These are phyloP conservation scores for Sebastolobus alascanus DNA, from an alignment of 2,797 vertebrate species.

Conservation along the genomic window DNA sequence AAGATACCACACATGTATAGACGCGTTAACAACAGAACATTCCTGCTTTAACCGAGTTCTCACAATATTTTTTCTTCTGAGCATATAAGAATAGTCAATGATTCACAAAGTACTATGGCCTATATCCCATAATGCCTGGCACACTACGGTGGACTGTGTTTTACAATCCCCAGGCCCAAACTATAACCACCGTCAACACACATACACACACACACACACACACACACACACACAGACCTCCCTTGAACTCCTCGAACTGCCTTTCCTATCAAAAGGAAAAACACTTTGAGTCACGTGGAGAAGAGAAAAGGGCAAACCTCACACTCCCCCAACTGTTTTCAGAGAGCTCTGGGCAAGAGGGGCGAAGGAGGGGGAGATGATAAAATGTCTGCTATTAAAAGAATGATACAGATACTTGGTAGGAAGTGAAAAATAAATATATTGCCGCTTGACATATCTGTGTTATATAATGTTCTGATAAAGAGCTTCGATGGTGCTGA, in stretches of 20 bases:
- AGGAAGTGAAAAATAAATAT: conserved; percentile 41
- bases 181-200: background rate
- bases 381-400: conserved; percentile 45
- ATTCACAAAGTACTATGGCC: background rate
- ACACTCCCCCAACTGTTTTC: conserved; percentile 23
- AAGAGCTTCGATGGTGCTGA: conserved; percentile 41
- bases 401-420: conserved; percentile 38
- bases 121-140: conserved; percentile 3
- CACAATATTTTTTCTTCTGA: background rate
- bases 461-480: conserved; percentile 50
- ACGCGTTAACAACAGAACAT: background rate
- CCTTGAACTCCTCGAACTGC: conserved; percentile 33
- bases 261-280: conserved; percentile 53
- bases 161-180: conserved; percentile 11
- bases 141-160: background rate
- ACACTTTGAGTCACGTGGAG: conserved; percentile 31
- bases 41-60: background rate
- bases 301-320: conserved; percentile 25
- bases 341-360: background rate
- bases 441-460: conserved; percentile 42
- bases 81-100: background rate
- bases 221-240: conserved; percentile 6
- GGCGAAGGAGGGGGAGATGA: conserved; percentile 1
- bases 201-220: background rate
- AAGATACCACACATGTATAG: background rate